Conservation (phyloP, 2,113 vertebrate genomes). For the Channa maculata region DNA sequence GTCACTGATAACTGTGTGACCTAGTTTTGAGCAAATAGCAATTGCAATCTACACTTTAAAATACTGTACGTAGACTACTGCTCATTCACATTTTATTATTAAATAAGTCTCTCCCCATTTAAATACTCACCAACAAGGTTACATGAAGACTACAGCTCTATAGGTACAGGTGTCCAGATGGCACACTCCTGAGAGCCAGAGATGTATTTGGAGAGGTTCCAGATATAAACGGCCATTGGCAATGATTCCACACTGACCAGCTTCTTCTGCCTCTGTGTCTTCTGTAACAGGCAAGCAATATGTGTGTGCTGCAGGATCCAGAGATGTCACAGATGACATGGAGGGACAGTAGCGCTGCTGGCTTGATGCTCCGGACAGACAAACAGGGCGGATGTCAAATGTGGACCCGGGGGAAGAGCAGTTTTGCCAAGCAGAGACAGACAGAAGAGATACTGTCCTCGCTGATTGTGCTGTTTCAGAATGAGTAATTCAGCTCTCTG, state of each 20-base stretch:
- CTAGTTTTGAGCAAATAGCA: neutral
- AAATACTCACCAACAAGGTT: constrained; percentile 54
- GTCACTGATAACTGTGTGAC: neutral
- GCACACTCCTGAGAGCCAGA: constrained; percentile 11
- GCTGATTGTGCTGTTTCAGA: constrained; percentile 22
- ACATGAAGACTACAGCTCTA: constrained; percentile 14
- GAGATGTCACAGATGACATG: constrained; percentile 43
- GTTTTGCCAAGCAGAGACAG: constrained; percentile 22
- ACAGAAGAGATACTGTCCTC: constrained; percentile 65
- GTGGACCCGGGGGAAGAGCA: constrained; percentile 24
- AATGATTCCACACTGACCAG: constrained; percentile 22
- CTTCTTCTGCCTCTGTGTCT: constrained; percentile 41
- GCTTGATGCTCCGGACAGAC: constrained; percentile 40
- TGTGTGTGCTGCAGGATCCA: constrained; percentile 7
- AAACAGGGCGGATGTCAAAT: constrained; percentile 32
- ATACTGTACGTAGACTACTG: neutral
- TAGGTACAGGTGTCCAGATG: constrained; percentile 41
- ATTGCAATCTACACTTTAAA: neutral
- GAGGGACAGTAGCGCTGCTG: constrained; percentile 20
- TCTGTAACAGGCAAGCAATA: constrained; percentile 7
- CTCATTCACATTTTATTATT: neutral
- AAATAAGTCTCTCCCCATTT: constrained; percentile 1
- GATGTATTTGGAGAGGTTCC: constrained; percentile 27
- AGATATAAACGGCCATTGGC: constrained; percentile 23
- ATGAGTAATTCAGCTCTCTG: constrained; percentile 14